Evolutionary conservation across 2,888 invertebrate species (phyloP).

Genomic region (Chesias legatella): DNA sequence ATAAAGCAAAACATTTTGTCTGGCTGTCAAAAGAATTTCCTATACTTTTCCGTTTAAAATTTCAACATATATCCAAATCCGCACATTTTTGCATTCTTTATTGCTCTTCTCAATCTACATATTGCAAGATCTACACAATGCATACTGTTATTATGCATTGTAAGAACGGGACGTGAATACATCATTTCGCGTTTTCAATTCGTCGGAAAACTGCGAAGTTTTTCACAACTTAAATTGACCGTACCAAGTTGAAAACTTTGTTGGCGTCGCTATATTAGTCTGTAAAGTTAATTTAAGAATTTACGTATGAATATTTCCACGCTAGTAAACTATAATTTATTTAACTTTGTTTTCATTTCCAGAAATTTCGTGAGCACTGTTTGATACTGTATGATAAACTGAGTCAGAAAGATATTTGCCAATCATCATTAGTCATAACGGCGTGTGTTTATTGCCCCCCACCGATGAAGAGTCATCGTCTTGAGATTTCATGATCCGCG

Average conservation of each 20-base stretch:
- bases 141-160: conserved; percentile 2
- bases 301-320: conserved; percentile 13
- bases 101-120: conserved; percentile 6
- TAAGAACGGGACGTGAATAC: conserved; percentile 1
- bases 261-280: not conserved
- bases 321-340: conserved; percentile 37
- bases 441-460: conserved; percentile 56
- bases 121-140: conserved; percentile 3
- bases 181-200: conserved; percentile 4
- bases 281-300: conserved; percentile 3
- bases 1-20: not conserved
- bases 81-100: not conserved
- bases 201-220: not conserved
- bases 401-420: conserved; percentile 59
- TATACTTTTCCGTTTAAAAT: not conserved
- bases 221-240: conserved; percentile 3
- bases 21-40: not conserved
- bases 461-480: conserved; percentile 56
- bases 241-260: conserved; percentile 5
- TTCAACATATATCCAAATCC: conserved; percentile 2
- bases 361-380: conserved; percentile 40
- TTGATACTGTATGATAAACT: conserved; percentile 35
- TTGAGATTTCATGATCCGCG: conserved; percentile 52
- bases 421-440: conserved; percentile 65
- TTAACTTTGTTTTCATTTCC: conserved; percentile 30